A percentile compares a stretch with the other conserved stretches of the same genome.
Conservation (phyloP, 2,113 vertebrate genomes). For the Ondatra zibethicus region DNA sequence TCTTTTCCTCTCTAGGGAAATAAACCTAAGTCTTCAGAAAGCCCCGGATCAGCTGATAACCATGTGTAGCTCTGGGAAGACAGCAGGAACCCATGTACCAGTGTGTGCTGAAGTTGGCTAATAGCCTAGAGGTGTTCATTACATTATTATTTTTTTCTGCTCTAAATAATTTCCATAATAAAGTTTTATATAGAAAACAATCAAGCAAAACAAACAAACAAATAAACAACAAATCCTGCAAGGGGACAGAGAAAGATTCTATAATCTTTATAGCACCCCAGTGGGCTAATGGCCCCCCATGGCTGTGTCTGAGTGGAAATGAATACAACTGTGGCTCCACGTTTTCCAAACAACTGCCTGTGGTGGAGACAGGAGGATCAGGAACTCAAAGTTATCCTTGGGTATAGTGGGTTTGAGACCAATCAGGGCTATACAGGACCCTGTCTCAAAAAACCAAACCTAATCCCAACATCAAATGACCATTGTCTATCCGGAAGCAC, state of each 20-base stretch:
- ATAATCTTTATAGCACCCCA: neutral
- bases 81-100: neutral
- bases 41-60: neutral
- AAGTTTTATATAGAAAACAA: constrained; percentile 16
- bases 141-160: constrained; percentile 4
- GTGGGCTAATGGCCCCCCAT: neutral
- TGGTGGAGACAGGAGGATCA: neutral
- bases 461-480: neutral
- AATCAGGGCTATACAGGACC: neutral
- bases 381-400: neutral
- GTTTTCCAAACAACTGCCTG: neutral
- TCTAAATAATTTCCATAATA: neutral
- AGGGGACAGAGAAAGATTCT: neutral
- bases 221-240: too few species aligned
- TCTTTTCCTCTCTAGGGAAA: constrained; percentile 42
- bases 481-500: neutral
- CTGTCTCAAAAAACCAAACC: neutral
- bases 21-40: constrained; percentile 8
- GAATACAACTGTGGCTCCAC: neutral
- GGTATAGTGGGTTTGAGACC: neutral
- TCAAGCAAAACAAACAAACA: neutral
- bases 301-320: neutral
- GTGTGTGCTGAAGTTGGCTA: constrained; percentile 3
- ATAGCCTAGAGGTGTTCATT: neutral
- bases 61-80: constrained; percentile 51